These are phyloP conservation scores for Temnothorax unifasciatus DNA, from an alignment of 2,888 invertebrate species.

Conservation along the genomic window DNA sequence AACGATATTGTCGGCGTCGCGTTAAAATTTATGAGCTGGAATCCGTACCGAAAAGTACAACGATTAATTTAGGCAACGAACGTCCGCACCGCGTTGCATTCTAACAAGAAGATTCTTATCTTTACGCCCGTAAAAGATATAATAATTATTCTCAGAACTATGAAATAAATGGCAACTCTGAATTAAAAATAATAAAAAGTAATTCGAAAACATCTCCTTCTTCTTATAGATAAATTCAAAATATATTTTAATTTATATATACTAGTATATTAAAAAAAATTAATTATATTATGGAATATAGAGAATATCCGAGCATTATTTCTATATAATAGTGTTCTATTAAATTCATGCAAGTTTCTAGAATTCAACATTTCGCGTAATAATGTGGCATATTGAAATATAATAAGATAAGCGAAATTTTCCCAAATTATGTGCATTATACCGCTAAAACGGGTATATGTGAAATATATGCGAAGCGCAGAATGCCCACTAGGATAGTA, in stretches of 20 bases:
- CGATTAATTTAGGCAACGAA: conserved; percentile 33
- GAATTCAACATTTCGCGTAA: conserved; percentile 16
- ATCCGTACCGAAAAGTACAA: conserved; percentile 45
- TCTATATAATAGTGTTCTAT: background rate
- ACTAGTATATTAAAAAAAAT: background rate
- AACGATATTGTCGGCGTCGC: conserved; percentile 52
- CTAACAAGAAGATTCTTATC: conserved; percentile 25
- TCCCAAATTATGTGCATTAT: conserved; percentile 12
- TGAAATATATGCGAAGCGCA: conserved; percentile 7
- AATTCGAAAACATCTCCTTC: background rate
- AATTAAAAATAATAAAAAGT: background rate
- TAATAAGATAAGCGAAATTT: conserved; percentile 38
- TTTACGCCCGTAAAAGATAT: background rate
- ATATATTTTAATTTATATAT: background rate
- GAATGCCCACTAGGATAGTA: conserved; percentile 20
- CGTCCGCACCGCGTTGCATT: conserved; percentile 22
- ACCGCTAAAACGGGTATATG: conserved; percentile 23
- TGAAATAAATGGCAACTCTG: no score
- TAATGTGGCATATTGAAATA: conserved; percentile 11
- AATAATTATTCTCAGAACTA: background rate
- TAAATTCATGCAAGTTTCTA: background rate
- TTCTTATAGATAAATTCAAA: background rate
- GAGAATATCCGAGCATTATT: background rate
- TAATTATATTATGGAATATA: background rate
- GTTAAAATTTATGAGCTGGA: conserved; percentile 50